These are phyloP conservation scores for Hyphantria cunea DNA, from an alignment of 1,140 invertebrate genomes.

Conservation along the genomic window DNA sequence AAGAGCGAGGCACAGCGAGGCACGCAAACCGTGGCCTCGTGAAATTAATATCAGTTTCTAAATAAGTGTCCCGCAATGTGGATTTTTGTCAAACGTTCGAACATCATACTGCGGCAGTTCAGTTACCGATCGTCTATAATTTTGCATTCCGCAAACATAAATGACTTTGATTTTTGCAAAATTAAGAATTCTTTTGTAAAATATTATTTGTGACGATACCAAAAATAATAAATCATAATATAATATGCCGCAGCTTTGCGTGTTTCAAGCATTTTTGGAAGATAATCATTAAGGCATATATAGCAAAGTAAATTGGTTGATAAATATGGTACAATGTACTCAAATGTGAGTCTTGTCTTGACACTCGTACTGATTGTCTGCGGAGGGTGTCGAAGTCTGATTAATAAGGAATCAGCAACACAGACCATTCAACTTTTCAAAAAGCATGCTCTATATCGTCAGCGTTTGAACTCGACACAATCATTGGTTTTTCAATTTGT, in stretches of 20 bases:
- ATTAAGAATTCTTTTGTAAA: slow-evolving; percentile 16
- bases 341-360: no score
- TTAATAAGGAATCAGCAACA: no score
- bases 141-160: slow-evolving; percentile 9
- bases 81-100: slow-evolving; percentile 37
- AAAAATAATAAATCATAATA: neutral
- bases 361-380: no score
- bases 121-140: slow-evolving; percentile 12
- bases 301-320: no score
- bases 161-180: neutral
- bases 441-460: no score
- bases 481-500: no score
- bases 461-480: no score
- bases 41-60: slow-evolving; percentile 74
- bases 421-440: no score
- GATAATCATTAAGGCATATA: neutral
- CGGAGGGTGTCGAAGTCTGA: no score
- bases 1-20: slow-evolving; percentile 30
- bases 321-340: no score
- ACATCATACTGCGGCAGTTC: slow-evolving; percentile 19
- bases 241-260: neutral
- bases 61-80: slow-evolving; percentile 57
- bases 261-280: neutral
- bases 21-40: slow-evolving; percentile 63
- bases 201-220: neutral